Conservation (phyloP, 1,140 invertebrate species). For the Zaprionus africanus region DNA sequence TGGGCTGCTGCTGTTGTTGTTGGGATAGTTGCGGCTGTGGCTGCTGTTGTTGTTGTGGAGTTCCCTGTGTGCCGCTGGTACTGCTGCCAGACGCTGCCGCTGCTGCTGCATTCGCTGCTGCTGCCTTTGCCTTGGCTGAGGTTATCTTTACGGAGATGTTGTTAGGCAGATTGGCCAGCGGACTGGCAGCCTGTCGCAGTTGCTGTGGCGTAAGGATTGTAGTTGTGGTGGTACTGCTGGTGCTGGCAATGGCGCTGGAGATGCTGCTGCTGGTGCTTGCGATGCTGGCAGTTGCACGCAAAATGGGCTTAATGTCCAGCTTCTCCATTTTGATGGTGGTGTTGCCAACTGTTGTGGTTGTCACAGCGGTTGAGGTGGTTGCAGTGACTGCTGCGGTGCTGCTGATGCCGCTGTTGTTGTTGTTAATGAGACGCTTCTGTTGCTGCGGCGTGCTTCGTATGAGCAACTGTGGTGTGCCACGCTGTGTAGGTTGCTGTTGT, state of each 20-base stretch:
- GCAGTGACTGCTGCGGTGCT: constrained; percentile 7
- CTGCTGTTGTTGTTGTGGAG: constrained; percentile 45
- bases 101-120: constrained; percentile 41
- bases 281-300: constrained; percentile 44
- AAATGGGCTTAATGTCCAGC: constrained; percentile 75
- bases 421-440: constrained; percentile 37
- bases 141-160: constrained; percentile 83
- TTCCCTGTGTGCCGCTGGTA: constrained; percentile 35
- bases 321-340: constrained; percentile 82
- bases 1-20: constrained; percentile 72
- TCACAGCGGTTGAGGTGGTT: constrained; percentile 6
- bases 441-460: constrained; percentile 70
- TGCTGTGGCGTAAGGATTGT: constrained; percentile 74
- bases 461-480: constrained; percentile 63
- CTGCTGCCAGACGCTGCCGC: constrained; percentile 33
- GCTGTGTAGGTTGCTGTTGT: constrained; percentile 67
- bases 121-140: constrained; percentile 70
- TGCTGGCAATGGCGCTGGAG: constrained; percentile 35
- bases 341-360: constrained; percentile 66
- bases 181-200: constrained; percentile 65
- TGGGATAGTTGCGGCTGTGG: constrained; percentile 44
- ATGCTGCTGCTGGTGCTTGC: constrained; percentile 32
- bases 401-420: constrained; percentile 30
- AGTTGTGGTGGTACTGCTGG: constrained; percentile 53
- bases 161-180: constrained; percentile 78